A percentile compares a stretch with the other conserved stretches of the same genome.
Evolutionary conservation across 2,888 invertebrate species (phyloP).

Genomic region (Pediacus dermestoides): DNA sequence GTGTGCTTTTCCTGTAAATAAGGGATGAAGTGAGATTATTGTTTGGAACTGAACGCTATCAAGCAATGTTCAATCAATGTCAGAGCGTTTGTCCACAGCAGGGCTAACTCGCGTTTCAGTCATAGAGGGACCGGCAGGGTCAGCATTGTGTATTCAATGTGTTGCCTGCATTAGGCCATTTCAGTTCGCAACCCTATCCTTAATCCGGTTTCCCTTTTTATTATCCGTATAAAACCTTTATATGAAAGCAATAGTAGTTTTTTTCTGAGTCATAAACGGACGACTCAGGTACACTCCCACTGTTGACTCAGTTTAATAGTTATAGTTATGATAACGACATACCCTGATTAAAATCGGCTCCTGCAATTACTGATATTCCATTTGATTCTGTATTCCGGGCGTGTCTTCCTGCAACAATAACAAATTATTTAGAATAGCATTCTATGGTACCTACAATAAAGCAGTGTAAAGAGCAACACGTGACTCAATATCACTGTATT

Average conservation of each 20-base stretch:
- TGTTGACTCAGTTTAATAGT: constrained; percentile 20
- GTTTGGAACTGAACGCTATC: constrained; percentile 28
- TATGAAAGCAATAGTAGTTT: constrained; percentile 41
- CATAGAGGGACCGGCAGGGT: constrained; percentile 22
- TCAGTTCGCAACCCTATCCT: constrained; percentile 46
- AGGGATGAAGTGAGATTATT: constrained; percentile 31
- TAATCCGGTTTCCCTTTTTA: constrained; percentile 48
- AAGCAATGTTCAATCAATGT: constrained; percentile 32
- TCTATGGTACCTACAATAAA: too few relatives aligned
- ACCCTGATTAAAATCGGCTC: constrained; percentile 51
- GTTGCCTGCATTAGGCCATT: constrained; percentile 44
- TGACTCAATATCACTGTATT: too few relatives aligned
- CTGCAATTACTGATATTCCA: constrained; percentile 45
- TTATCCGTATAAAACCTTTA: constrained; percentile 46
- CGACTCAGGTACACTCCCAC: constrained; percentile 24
- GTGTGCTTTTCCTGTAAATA: constrained; percentile 29
- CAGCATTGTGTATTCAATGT: constrained; percentile 49
- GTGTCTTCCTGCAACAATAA: constrained; percentile 45
- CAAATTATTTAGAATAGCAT: constrained; percentile 23
- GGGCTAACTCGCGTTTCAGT: constrained; percentile 11
- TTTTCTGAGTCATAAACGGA: constrained; percentile 27
- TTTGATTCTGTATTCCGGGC: constrained; percentile 48
- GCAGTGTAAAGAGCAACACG: too few relatives aligned
- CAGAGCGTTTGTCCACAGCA: constrained; percentile 25
- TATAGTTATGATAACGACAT: constrained; percentile 43